phyloP scores from a whole-genome alignment of 2,888 invertebrate genomes.

The Marasmarcha lunaedactyla region DNA sequence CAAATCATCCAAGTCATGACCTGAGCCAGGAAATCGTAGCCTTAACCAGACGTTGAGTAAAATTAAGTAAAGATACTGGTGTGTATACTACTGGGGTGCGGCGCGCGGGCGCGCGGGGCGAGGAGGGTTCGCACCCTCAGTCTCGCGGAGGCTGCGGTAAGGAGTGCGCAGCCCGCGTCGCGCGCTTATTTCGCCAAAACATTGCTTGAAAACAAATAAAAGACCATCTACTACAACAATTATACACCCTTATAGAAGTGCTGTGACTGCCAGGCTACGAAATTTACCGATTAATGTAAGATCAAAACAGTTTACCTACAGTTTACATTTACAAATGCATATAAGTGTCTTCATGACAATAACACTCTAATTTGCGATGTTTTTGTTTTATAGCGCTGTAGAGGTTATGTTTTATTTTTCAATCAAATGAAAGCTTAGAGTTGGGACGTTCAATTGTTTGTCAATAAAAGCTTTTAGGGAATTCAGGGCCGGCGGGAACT shows the following conservation, averaged over 20 bases:
- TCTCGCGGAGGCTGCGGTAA: constrained; percentile 66
- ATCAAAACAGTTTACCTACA: too few species aligned
- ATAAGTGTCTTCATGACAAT: too few species aligned
- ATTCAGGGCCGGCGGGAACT: not conserved
- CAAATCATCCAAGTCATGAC: not conserved
- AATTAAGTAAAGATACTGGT: constrained; percentile 54
- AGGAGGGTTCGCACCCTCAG: constrained; percentile 36
- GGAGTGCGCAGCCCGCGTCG: constrained; percentile 10
- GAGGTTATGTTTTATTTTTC: too few species aligned
- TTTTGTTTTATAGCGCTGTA: not conserved
- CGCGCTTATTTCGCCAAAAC: constrained; percentile 45
- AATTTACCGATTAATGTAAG: too few species aligned
- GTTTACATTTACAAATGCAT: too few species aligned
- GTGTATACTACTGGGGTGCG: constrained; percentile 28
- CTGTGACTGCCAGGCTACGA: too few species aligned
- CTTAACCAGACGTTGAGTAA: constrained; percentile 43
- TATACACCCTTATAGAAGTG: too few species aligned
- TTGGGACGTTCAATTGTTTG: too few species aligned
- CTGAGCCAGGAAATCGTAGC: constrained; percentile 39
- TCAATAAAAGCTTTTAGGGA: too few species aligned
- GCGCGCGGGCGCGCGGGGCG: constrained; percentile 23
- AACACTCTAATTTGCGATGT: too few species aligned
- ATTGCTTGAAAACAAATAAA: constrained; percentile 27
- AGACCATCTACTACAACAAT: constrained; percentile 1
- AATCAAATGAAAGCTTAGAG: too few species aligned